Conservation (phyloP, 2,888 invertebrate genomes). For the Parthenolecanium corni region DNA sequence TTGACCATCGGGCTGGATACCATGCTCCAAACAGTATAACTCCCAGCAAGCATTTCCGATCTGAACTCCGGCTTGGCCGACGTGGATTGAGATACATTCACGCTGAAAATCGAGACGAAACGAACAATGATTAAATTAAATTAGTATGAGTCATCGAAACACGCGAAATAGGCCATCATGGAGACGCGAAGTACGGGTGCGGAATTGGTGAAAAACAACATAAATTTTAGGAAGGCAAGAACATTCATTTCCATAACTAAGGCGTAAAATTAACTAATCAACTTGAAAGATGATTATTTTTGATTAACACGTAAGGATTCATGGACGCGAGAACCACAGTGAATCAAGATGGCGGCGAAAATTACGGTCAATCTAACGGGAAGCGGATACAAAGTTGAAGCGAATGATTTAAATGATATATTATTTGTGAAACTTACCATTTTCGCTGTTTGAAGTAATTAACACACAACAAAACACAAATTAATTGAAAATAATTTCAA, state of each 20-base stretch:
- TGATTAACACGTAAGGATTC: neutral
- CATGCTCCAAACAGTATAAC: conserved; percentile 75
- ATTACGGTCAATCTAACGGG: neutral
- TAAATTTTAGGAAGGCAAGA: no score
- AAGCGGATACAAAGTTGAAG: neutral
- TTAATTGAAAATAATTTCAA: neutral
- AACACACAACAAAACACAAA: conserved; percentile 2
- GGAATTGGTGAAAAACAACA: no score
- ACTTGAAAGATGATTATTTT: neutral
- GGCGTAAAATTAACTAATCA: no score
- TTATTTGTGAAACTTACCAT: conserved; percentile 23
- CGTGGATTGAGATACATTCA: conserved; percentile 67
- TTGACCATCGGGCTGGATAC: conserved; percentile 85
- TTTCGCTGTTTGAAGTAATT: conserved; percentile 15
- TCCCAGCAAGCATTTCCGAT: conserved; percentile 87
- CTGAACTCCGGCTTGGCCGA: conserved; percentile 75
- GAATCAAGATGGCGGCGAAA: neutral
- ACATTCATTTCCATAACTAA: no score
- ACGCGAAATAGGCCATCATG: no score
- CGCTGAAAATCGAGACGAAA: conserved; percentile 45
- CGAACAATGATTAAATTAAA: no score
- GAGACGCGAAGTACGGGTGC: no score
- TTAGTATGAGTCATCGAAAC: neutral
- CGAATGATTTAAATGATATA: neutral
- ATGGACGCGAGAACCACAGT: neutral